Base-by-base conservation (phyloP, 1,140 invertebrate species). In the Panulirus ornatus region DNA sequence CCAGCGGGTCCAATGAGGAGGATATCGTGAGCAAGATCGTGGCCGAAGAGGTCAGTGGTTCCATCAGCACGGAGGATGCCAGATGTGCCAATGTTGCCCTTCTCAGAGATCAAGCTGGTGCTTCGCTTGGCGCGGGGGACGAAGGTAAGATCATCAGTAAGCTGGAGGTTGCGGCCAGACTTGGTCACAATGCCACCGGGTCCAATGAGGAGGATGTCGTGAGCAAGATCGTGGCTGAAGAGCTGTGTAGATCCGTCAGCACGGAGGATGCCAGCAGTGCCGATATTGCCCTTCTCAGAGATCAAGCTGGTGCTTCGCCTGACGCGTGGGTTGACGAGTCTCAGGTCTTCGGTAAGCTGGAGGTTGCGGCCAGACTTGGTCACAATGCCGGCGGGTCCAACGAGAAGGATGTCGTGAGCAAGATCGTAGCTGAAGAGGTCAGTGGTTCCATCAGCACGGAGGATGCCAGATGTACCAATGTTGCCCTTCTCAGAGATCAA, bases 91-190 rank as follows among this genome's bases (percentile, higher is more conserved):
- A 34, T 16, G 19, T 54, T 38, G 9, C 8, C 11, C 73, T 58
- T 44, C 1, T 44, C 30, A 40, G 27, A 34, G 71, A 40, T 19
- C 22, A 34, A 81, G 3, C 38, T 38, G 5, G 27, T 47, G 63
- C 58, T 71, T 40, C 40, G 22, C 47, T n/a, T 71, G 40, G 34
- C 14, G 1, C 42, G 36, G 58, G 38, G 54, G 27, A 66, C 47
- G 51, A 42, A 83, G 30, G 22, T 30, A 38, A 36, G 40, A n/a
- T 88, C 73, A 16, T 44, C 47, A 34, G 34, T 54, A 19, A 88
- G 51, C 85, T 88, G 85, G 47, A 88, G 22, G 85, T 88, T 88
- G 16, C 36, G 27, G 75, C 85, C 85, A 54, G 63, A 51, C 22
- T 36, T 63, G 8, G 51, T 88, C 3, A 88, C 75, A n/a, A 66